phyloP scores from a whole-genome alignment of 2,888 invertebrate species.

The Trichogramma evanescens region DNA sequence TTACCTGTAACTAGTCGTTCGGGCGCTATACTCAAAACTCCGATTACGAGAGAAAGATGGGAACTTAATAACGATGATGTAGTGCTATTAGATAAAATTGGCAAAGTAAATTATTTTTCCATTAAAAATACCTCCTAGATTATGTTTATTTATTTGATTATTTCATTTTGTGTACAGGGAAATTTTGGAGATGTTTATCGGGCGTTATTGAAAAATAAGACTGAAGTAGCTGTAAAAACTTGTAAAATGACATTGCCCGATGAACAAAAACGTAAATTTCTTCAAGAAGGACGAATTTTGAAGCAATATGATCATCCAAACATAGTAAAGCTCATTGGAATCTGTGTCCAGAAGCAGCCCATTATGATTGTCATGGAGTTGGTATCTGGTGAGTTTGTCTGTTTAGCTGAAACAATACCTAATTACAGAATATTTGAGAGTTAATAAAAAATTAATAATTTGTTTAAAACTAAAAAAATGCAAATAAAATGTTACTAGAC shows the following conservation, averaged over 20 bases:
- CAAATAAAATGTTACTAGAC: not conserved
- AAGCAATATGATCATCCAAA: constrained; percentile 97
- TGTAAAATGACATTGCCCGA: constrained; percentile 90
- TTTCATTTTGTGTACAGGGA: constrained; percentile 57
- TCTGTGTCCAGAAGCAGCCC: constrained; percentile 95
- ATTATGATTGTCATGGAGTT: constrained; percentile 99
- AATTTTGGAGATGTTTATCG: constrained; percentile 97
- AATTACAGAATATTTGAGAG: not conserved
- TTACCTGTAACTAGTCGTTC: constrained; percentile 87
- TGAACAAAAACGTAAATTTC: constrained; percentile 86
- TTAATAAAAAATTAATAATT: not conserved
- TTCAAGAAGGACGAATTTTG: constrained; percentile 90
- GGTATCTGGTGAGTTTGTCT: constrained; percentile 61
- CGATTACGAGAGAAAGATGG: constrained; percentile 87
- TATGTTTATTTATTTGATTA: not conserved
- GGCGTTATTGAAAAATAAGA: constrained; percentile 74
- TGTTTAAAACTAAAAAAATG: constrained; percentile 3
- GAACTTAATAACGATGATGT: constrained; percentile 95
- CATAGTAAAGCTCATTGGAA: constrained; percentile 91
- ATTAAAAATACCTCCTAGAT: not conserved
- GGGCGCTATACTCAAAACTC: constrained; percentile 78
- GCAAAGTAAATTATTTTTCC: constrained; percentile 61
- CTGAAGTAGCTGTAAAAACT: constrained; percentile 92
- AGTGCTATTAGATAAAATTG: constrained; percentile 84
- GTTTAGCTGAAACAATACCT: not conserved